phyloP scores from a whole-genome alignment of 2,113 vertebrate species.

The Scytalopus superciliaris region DNA sequence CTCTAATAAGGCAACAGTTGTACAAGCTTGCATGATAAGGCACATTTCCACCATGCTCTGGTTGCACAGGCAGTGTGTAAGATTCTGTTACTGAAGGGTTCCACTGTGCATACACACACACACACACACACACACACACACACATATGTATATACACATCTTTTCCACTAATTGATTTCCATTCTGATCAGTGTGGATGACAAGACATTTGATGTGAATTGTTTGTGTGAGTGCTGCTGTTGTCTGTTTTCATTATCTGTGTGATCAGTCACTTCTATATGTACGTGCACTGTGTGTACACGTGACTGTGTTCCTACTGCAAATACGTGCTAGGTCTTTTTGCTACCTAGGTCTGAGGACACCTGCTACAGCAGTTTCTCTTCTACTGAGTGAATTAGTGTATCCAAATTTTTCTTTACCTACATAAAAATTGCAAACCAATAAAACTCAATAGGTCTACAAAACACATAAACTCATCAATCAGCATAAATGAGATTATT shows the following conservation, averaged over 20 bases:
- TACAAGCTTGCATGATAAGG: not conserved
- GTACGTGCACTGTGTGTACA: not conserved
- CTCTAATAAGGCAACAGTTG: not conserved
- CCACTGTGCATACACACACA: too few relatives aligned
- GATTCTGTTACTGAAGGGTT: not conserved
- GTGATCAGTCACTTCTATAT: fast-evolving
- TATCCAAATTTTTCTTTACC: not conserved
- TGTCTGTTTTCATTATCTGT: not conserved
- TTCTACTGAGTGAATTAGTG: not conserved
- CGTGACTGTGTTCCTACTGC: not conserved
- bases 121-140: too few relatives aligned
- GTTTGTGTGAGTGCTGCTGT: not conserved
- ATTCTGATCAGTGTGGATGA: not conserved
- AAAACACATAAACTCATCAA: not conserved
- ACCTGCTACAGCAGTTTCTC: not conserved
- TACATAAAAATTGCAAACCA: not conserved
- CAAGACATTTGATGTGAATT: not conserved
- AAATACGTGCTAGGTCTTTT: not conserved
- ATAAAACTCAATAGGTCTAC: not conserved
- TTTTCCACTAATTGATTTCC: not conserved
- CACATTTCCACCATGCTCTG: not conserved
- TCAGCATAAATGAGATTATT: not conserved
- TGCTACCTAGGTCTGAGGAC: not conserved
- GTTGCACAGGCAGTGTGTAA: not conserved
- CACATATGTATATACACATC: too few relatives aligned